Evolutionary conservation across 2,113 vertebrate genomes (phyloP).

Genomic region (Orycteropus afer): DNA sequence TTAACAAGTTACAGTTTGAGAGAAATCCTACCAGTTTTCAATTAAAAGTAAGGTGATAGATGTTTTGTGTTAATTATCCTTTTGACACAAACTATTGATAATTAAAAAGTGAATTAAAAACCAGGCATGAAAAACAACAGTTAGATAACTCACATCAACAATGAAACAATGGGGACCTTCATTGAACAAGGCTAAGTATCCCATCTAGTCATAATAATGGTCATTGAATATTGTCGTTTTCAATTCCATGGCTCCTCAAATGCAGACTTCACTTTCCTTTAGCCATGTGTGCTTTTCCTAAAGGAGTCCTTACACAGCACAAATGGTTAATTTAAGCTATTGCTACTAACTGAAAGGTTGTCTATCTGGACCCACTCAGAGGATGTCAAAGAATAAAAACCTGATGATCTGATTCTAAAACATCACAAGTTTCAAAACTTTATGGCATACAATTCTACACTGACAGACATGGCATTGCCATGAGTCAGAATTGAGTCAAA

Average conservation of each 20-base stretch:
- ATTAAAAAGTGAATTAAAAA: conserved; percentile 41
- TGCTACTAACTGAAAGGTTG: too few species aligned
- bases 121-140: not conserved
- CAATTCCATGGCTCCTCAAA: not conserved
- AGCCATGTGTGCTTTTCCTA: too few species aligned
- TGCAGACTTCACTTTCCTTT: not conserved
- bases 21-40: not conserved
- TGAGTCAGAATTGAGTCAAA: too few species aligned
- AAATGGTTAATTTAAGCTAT: too few species aligned
- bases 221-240: not conserved
- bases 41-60: not conserved
- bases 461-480: too few species aligned
- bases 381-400: too few species aligned
- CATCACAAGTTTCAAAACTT: too few species aligned
- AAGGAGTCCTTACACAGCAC: too few species aligned
- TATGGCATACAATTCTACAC: too few species aligned
- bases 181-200: not conserved
- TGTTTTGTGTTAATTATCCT: conserved; percentile 3
- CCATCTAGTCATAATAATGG: not conserved
- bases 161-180: not conserved
- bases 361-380: too few species aligned
- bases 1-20: not conserved
- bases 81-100: not conserved
- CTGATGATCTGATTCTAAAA: too few species aligned
- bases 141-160: not conserved